A percentile compares a stretch with the other conserved stretches of the same genome.
Evolutionary conservation across 2,797 vertebrate species (phyloP).

Genomic region (Streptopelia turtur): DNA sequence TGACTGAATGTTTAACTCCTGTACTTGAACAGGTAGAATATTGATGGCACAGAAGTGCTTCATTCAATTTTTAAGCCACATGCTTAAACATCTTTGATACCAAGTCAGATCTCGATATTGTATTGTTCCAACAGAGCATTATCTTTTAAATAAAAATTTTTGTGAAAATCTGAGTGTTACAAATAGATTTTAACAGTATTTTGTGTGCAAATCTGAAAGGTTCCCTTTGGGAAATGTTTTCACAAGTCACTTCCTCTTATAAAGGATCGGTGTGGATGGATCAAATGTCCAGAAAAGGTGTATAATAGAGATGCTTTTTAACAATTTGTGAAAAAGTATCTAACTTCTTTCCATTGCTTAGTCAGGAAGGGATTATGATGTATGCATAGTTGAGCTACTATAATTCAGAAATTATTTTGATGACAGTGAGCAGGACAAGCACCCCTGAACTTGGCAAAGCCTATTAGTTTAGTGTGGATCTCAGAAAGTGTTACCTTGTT

Average conservation of each 20-base stretch:
- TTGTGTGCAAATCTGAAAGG: neutral
- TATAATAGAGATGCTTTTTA: neutral
- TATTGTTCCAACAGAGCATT: neutral
- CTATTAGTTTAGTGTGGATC: neutral
- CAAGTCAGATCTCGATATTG: neutral
- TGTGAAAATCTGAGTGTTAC: neutral
- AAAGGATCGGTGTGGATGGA: neutral
- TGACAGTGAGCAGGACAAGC: neutral
- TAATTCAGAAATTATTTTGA: neutral
- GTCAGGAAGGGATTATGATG: neutral
- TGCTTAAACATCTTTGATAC: neutral
- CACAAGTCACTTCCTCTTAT: neutral
- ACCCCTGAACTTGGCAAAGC: neutral
- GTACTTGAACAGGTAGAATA: neutral
- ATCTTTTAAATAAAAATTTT: neutral
- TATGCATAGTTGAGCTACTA: neutral
- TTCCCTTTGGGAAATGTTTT: neutral
- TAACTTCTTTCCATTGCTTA: neutral
- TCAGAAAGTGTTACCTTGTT: neutral
- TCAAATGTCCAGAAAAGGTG: neutral
- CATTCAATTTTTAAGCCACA: neutral
- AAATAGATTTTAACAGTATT: neutral
- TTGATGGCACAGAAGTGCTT: neutral
- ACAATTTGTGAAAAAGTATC: neutral
- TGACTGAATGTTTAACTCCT: neutral